Percentiles rank a stretch among this genome's conserved stretches.
These are phyloP conservation scores for Periophthalmus magnuspinnatus DNA, from an alignment of 2,797 vertebrate genomes.

Conservation along the genomic window DNA sequence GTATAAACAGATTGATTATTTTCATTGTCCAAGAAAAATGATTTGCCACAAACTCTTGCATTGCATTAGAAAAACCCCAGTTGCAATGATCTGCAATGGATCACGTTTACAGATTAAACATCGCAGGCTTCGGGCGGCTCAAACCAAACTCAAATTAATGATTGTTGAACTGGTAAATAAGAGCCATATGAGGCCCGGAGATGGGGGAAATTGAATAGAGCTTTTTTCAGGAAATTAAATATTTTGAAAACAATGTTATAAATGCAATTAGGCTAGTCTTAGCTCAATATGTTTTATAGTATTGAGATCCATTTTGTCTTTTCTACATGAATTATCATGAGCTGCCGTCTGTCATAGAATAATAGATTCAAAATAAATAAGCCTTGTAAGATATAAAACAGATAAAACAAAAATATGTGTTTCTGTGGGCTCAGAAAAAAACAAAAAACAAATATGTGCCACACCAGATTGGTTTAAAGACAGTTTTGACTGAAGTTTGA, in stretches of 20 bases:
- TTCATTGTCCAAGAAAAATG: conserved; percentile 20
- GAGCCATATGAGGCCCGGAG: conserved; percentile 6
- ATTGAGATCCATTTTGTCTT: not conserved
- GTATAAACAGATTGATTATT: conserved; percentile 5
- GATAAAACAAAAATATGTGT: not conserved
- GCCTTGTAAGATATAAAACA: not conserved
- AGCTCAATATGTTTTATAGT: not conserved
- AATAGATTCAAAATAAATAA: not conserved
- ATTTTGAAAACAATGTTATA: not conserved
- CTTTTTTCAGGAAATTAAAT: conserved; percentile 8
- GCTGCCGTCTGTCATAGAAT: not conserved
- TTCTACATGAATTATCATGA: too few species aligned
- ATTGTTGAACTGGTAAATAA: conserved; percentile 1
- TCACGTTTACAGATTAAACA: conserved; percentile 60
- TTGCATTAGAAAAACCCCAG: conserved; percentile 38
- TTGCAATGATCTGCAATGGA: conserved; percentile 43
- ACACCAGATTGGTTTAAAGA: not conserved
- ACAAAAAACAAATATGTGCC: not conserved
- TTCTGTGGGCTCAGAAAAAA: too few species aligned
- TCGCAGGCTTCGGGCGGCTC: conserved; percentile 50
- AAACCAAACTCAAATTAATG: conserved; percentile 49
- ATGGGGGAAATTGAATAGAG: conserved; percentile 3
- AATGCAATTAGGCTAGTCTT: not conserved
- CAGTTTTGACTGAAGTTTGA: not conserved
- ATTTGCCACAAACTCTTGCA: conserved; percentile 26